A percentile compares a stretch with the other conserved stretches of the same genome.
phyloP scores from a whole-genome alignment of 2,888 invertebrate genomes.

The Eubasilissa splendida region DNA sequence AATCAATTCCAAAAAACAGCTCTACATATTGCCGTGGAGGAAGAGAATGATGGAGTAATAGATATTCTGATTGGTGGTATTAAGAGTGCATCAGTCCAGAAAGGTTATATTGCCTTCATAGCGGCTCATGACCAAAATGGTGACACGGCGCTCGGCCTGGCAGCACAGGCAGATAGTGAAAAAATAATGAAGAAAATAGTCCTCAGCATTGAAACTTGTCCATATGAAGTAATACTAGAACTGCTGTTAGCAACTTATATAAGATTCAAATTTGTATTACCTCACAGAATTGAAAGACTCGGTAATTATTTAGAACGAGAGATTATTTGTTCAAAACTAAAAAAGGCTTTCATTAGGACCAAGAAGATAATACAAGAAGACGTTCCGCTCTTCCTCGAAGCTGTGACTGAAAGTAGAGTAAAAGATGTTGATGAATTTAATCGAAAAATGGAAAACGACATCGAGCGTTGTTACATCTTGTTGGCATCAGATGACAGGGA shows the following conservation, averaged over 20 bases:
- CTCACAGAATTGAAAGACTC: too few relatives aligned
- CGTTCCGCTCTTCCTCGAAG: too few relatives aligned
- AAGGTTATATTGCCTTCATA: background rate
- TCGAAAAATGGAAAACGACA: background rate
- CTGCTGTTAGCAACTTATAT: too few relatives aligned
- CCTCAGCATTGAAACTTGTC: background rate
- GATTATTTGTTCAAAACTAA: too few relatives aligned
- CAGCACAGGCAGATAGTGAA: background rate
- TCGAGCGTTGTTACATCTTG: background rate
- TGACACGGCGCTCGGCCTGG: background rate
- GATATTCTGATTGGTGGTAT: background rate
- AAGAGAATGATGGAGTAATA: background rate
- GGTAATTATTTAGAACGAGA: too few relatives aligned
- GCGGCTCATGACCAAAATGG: background rate
- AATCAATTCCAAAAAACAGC: background rate
- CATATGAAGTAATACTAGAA: background rate
- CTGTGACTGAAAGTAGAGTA: too few relatives aligned
- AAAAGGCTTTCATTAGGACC: too few relatives aligned
- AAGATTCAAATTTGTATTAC: too few relatives aligned
- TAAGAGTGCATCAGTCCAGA: background rate
- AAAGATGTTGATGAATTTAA: background rate
- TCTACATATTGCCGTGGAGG: background rate
- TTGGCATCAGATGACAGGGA: too few relatives aligned
- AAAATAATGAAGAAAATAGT: background rate
- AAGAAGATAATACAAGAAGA: too few relatives aligned